Evolutionary conservation across 1,140 invertebrate genomes (phyloP), one percentile per base, ranked within the genome.

Genomic region (Drosophila albomicans): DNA sequence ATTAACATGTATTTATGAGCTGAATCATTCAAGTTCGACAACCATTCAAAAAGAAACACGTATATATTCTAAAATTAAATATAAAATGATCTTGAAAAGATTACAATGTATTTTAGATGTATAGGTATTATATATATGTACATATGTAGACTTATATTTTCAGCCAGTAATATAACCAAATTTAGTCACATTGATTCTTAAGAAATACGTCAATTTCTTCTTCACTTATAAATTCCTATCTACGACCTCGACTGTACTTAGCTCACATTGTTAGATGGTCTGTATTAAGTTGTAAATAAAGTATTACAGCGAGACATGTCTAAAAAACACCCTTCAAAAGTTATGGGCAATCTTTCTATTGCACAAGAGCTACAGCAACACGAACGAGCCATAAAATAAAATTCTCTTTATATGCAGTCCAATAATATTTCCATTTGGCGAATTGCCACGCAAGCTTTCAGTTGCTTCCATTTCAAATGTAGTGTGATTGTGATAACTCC

Each of bases 361-460:
- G 20, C 8, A 11, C 15, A 15, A 54, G 13, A 54, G 30, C 13
- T 11, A 6, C 6, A 7, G 10, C 13, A 59, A 57, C 66, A 61
- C 67, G 66, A 75, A 64, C 46, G 67, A 7, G 38, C 43, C 46
- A 65, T 68, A 61, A 70, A 70, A 88, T 84, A 88, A 88, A 89
- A 89, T 81, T 88, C 67, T 64, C 64, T 81, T 88, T 88, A 88
- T 88, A 88, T 85, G 75, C 71, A 89, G 74, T 70, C 78, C 84
- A 84, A 88, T 88, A 88, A 88, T 88, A 88, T 89, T 88, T 88
- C 85, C 85, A 88, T 88, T 89, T 88, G 75, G 67, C 85, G 78
- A 85, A 88, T 89, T 81, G 56, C 71, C 67, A 75, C 48, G 57
- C 52, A 32, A 15, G 15, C 69, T 65, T 58, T 62, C 52, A 20